phyloP scores from a whole-genome alignment of 2,113 vertebrate genomes.

The Falco punctatus region DNA sequence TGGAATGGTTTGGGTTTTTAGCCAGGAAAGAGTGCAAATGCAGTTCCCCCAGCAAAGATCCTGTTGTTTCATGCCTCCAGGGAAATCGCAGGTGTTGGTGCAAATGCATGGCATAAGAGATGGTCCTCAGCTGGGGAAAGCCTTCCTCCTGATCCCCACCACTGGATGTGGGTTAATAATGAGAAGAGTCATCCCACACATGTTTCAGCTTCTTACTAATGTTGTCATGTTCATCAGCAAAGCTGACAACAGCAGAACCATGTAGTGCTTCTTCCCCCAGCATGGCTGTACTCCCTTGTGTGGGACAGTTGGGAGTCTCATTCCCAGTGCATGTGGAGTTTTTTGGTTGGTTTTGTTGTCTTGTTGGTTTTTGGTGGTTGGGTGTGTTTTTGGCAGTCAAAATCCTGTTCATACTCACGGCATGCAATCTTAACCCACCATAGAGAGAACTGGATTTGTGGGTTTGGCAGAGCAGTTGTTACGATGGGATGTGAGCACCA shows the following conservation, averaged over 20 bases:
- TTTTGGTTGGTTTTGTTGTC: too few relatives aligned
- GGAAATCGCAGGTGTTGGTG: background rate
- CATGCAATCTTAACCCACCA: background rate
- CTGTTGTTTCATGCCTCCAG: background rate
- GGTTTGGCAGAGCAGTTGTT: background rate
- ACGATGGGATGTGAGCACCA: background rate
- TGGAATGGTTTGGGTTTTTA: background rate
- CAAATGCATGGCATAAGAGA: background rate
- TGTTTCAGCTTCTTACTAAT: background rate
- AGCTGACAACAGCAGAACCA: background rate
- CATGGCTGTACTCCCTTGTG: fast-evolving
- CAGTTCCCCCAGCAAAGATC: background rate
- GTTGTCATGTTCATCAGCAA: background rate
- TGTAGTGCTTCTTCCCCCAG: background rate
- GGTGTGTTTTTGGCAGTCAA: too few relatives aligned
- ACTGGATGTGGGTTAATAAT: background rate
- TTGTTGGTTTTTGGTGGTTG: too few relatives aligned
- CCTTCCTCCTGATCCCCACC: background rate
- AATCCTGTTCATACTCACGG: background rate
- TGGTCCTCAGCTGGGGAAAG: background rate
- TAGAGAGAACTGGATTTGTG: background rate
- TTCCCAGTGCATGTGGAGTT: background rate
- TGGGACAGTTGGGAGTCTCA: background rate
- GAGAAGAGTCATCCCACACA: background rate
- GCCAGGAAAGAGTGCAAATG: background rate